Conservation (phyloP, 1,140 invertebrate species). For the Tetramorium simillimum region DNA sequence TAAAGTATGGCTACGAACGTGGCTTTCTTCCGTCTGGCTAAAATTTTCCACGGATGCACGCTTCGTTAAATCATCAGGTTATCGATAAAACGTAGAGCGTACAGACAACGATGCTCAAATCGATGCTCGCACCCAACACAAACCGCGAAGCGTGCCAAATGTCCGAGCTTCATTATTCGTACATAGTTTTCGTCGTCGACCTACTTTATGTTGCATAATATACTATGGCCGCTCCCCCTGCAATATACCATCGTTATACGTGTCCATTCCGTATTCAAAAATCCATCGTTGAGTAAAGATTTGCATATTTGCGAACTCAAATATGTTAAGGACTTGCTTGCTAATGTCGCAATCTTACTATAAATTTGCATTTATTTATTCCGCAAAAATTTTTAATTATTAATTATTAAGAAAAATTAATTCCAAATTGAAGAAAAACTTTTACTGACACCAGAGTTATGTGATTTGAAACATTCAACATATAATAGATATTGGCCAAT, state of each 20-base stretch:
- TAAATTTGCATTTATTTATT: neutral
- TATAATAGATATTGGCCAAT: neutral
- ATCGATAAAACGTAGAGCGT: slow-evolving; percentile 14
- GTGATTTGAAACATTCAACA: neutral
- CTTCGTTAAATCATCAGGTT: neutral
- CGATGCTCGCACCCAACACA: neutral
- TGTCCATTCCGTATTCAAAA: neutral
- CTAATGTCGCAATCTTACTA: neutral
- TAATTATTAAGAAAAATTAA: neutral
- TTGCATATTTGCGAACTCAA: neutral
- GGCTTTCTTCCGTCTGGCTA: neutral
- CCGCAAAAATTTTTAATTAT: neutral
- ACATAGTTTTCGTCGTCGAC: neutral
- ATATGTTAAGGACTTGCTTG: no score
- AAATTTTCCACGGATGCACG: slow-evolving; percentile 5
- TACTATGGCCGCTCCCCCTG: no score
- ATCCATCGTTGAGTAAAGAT: neutral
- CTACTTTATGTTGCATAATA: neutral
- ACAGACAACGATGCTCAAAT: neutral
- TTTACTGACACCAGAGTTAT: neutral
- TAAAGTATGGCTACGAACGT: neutral
- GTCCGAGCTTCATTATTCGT: slow-evolving; percentile 18
- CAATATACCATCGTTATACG: neutral
- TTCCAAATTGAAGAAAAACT: neutral
- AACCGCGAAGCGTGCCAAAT: slow-evolving; percentile 20